Evolutionary conservation across 2,797 vertebrate species (phyloP).

Genomic region (Helostoma temminkii): DNA sequence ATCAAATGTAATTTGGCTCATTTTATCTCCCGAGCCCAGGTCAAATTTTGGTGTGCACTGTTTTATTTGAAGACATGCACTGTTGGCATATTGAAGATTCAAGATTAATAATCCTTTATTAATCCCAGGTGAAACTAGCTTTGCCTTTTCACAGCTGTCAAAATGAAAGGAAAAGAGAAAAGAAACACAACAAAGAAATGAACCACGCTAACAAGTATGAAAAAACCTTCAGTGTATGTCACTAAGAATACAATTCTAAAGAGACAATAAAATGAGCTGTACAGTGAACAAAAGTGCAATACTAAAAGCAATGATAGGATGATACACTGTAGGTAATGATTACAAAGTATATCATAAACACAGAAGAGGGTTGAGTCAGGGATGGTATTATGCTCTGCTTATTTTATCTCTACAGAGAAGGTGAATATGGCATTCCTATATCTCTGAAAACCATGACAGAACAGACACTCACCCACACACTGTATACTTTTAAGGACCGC

Average conservation of each 20-base stretch:
- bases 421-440: constrained; percentile 35
- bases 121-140: too few relatives aligned
- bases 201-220: too few relatives aligned
- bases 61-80: neutral
- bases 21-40: constrained; percentile 23
- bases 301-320: too few relatives aligned
- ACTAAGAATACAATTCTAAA: too few relatives aligned
- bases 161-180: too few relatives aligned
- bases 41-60: constrained; percentile 13
- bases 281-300: too few relatives aligned
- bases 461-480: constrained; percentile 4
- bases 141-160: too few relatives aligned
- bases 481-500: constrained; percentile 18
- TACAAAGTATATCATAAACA: neutral
- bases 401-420: constrained; percentile 40
- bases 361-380: constrained; percentile 5
- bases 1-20: constrained; percentile 48
- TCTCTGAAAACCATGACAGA: constrained; percentile 21
- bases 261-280: too few relatives aligned
- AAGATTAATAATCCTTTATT: neutral
- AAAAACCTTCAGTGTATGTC: too few relatives aligned
- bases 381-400: constrained; percentile 49
- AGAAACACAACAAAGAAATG: too few relatives aligned
- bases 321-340: too few relatives aligned
- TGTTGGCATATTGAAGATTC: constrained; percentile 29